Evolutionary conservation across 2,113 vertebrate genomes (phyloP).

Genomic region (Artemisiospiza belli): DNA sequence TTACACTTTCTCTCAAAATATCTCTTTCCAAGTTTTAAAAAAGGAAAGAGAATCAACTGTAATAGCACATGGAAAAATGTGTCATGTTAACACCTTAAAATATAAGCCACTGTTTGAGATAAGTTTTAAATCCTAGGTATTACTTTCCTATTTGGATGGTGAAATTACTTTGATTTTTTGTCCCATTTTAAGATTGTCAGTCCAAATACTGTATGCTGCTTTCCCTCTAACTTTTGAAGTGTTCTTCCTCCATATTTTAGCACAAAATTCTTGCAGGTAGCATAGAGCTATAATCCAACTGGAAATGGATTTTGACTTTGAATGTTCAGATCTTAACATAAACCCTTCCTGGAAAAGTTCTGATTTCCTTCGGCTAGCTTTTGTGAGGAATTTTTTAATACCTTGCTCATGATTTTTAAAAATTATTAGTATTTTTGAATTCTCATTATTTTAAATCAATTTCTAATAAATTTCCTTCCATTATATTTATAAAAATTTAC

Average conservation of each 20-base stretch:
- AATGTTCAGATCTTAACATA: not conserved
- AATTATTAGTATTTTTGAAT: not conserved
- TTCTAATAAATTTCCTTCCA: not conserved
- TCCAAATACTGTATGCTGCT: not conserved
- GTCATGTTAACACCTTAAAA: not conserved
- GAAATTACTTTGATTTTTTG: not conserved
- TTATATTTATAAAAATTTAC: not conserved
- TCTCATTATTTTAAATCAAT: not conserved
- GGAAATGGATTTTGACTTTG: not conserved
- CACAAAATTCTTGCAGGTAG: not conserved
- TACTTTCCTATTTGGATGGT: not conserved
- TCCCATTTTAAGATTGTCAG: not conserved
- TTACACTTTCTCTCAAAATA: not conserved
- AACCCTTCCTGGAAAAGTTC: not conserved
- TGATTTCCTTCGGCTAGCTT: not conserved
- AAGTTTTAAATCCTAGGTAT: slow-evolving; percentile 13
- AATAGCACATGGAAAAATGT: not conserved
- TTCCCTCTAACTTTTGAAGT: not conserved
- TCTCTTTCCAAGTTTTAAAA: not conserved
- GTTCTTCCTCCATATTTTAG: not conserved
- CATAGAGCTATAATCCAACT: not conserved
- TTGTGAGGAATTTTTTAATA: not conserved
- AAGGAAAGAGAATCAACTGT: not conserved
- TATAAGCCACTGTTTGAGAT: not conserved
- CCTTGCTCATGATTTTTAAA: not conserved